Evolutionary conservation across 2,797 vertebrate genomes (phyloP), one percentile per base, ranked within the genome.

Genomic region (Sandelia bainsii): DNA sequence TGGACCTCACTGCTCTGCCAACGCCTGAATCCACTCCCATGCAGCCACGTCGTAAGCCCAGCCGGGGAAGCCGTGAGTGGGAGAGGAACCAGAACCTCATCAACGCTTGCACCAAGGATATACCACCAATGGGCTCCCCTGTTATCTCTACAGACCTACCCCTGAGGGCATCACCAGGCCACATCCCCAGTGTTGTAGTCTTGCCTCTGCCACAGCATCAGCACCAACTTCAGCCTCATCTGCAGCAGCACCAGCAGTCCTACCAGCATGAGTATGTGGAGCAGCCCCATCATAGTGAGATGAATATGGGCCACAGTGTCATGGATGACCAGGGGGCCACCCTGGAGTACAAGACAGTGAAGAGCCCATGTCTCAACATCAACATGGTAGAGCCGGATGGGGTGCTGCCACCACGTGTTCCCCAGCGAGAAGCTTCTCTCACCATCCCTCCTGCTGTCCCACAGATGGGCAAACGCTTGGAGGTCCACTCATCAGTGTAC

Each of bases 21-120:
- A 99, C 98, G 0, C 98, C 98, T 0, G 98, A 99, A 83, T 97
- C 98, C 75, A 99, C 98, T 0, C 98, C 98, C 1, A 97, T 98
- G 59, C 98, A 99, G 89, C 97, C 97, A 4, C 97, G 98, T 37
- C 96, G 97, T 32, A 99, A 98, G 82, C 96, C 97, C 52, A 96
- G 95, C 77, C 94, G 96, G 0, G 97, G 97, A 52, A 98, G 97
- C 87, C 95, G 97, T 0, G 97, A 99, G 65, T 99, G 98, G 98
- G 98, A 99, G 72, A 92, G 97, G 78, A 99, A 97, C 88, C 98
- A 99, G 94, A 99, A 99, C 87, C 94, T 99, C 70, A 99, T 99
- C 91, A 99, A 99, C 0, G 96, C 98, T 74, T 99, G 98, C 87
- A 96, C 97, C 45, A 98, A 99, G 96, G 98, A 99, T 87, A 95